These are phyloP conservation scores for Charanyca ferruginea DNA, from an alignment of 2,888 invertebrate species.

Conservation along the genomic window DNA sequence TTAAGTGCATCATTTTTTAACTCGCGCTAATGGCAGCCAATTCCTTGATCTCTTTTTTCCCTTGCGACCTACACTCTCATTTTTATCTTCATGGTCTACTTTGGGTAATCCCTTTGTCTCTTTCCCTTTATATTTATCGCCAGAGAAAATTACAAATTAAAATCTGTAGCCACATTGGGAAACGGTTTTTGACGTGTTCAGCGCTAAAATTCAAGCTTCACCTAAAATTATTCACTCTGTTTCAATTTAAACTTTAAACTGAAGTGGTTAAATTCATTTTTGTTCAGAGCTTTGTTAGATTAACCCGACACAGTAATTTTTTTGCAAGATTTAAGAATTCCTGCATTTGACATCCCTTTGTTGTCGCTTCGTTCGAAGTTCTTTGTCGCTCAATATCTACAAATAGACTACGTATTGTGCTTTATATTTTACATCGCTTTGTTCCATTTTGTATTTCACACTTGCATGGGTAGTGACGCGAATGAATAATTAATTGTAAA, in stretches of 20 bases:
- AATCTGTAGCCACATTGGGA: slow-evolving; percentile 38
- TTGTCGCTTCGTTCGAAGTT: slow-evolving; percentile 56
- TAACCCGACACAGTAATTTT: slow-evolving; percentile 44
- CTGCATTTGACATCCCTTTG: slow-evolving; percentile 69
- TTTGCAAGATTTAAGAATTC: slow-evolving; percentile 56
- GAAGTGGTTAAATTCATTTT: slow-evolving; percentile 18
- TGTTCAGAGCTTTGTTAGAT: slow-evolving; percentile 19
- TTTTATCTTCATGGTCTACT: slow-evolving; percentile 2
- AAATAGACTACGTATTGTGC: slow-evolving; percentile 46
- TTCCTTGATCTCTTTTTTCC: slow-evolving; percentile 2
- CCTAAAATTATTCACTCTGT: slow-evolving; percentile 18
- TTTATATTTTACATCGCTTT: slow-evolving; percentile 42
- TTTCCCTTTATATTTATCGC: slow-evolving; percentile 11
- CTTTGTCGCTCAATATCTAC: slow-evolving; percentile 66
- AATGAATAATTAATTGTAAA: background rate
- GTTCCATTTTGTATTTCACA: slow-evolving; percentile 29
- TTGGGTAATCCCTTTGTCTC: background rate
- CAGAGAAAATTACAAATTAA: slow-evolving; percentile 43
- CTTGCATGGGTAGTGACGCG: slow-evolving; percentile 2
- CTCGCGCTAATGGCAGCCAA: slow-evolving; percentile 9
- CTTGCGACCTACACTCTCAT: slow-evolving; percentile 15
- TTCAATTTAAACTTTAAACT: slow-evolving; percentile 36
- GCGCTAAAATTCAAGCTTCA: slow-evolving; percentile 40
- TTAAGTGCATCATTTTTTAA: slow-evolving; percentile 9
- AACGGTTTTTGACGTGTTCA: slow-evolving; percentile 40